phyloP scores from a whole-genome alignment of 2,888 invertebrate species.

The Eupeodes luniger region DNA sequence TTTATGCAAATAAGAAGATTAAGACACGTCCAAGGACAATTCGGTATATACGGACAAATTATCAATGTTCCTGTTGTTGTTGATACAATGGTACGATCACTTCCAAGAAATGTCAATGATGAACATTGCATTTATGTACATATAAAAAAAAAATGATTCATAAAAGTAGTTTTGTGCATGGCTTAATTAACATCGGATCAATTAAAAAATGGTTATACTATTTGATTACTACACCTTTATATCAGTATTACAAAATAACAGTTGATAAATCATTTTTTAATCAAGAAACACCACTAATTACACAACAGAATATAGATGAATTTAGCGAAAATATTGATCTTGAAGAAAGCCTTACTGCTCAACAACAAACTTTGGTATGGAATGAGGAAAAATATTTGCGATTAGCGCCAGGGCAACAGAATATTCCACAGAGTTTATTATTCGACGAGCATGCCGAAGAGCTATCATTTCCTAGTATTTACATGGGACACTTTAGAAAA shows the following conservation, averaged over 20 bases:
- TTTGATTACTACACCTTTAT: background rate
- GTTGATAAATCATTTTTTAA: background rate
- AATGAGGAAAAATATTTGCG: background rate
- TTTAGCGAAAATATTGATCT: conserved; percentile 63
- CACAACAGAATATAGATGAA: conserved; percentile 79
- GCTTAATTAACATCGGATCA: background rate
- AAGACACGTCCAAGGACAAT: conserved; percentile 64
- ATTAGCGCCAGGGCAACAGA: background rate
- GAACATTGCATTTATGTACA: background rate
- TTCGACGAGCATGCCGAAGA: too few species aligned
- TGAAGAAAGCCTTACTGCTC: conserved; percentile 75
- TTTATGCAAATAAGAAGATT: conserved; percentile 60
- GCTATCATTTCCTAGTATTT: too few species aligned
- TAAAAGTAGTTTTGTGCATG: background rate
- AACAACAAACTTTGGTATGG: conserved; percentile 24
- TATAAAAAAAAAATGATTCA: background rate
- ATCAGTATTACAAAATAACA: background rate
- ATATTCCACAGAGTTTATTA: too few species aligned
- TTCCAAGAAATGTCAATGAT: background rate
- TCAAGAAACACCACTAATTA: background rate
- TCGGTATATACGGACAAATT: conserved; percentile 81
- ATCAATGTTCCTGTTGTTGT: conserved; percentile 80
- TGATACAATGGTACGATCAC: conserved; percentile 77
- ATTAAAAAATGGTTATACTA: background rate
- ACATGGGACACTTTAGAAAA: too few species aligned